Evolutionary conservation across 2,113 vertebrate genomes (phyloP), one percentile per base, ranked within the genome.

Genomic region (Thunnus thynnus): DNA sequence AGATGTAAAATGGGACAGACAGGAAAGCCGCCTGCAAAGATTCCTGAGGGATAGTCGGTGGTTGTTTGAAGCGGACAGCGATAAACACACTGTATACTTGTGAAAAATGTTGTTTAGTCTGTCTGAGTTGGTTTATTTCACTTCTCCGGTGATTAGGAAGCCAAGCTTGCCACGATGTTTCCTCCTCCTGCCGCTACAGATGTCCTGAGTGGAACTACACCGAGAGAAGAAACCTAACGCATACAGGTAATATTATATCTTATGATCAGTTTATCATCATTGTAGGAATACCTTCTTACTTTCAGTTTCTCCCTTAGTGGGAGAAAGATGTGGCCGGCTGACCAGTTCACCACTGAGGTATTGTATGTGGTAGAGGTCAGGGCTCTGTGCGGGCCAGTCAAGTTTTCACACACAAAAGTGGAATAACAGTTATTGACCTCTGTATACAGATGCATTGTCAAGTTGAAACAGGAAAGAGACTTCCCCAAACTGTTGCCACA

Each of bases 51-150:
- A 44, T 14, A 13, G 13, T n/a, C 2, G 7, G 5, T 4, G 12
- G 13, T 13, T 20, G 20, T 32, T 5, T 4, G n/a, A 6, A 13
- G 13, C 27, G 52, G 18, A 58, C 10, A 17, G 25, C 12, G 12
- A n/a, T 47, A 56, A 66, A 46, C 12, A 16, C 52, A 12, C 1
- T 3, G 4, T 41, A 13, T 12, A 5, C 13, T 13, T 47, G 4
- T 36, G 56, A 30, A 14, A 13, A 44, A 5, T 27, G 7, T 13
- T 67, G 47, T 72, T 72, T 66, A 14, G 22, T 66, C 54, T 27
- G 13, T 60, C 16, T 72, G 22, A n/a, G 14, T 73, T 8, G 14
- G 17, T 79, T 57, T 63, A 5, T 74, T 46, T 50, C 22, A 12
- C 18, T 20, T 50, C 3, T 17, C 13, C 6, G 4, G 46, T 27